A percentile compares a stretch with the other conserved stretches of the same genome.
These are phyloP conservation scores for Scelioninae gen. 1 DNA, from an alignment of 2,888 invertebrate genomes.

Conservation along the genomic window DNA sequence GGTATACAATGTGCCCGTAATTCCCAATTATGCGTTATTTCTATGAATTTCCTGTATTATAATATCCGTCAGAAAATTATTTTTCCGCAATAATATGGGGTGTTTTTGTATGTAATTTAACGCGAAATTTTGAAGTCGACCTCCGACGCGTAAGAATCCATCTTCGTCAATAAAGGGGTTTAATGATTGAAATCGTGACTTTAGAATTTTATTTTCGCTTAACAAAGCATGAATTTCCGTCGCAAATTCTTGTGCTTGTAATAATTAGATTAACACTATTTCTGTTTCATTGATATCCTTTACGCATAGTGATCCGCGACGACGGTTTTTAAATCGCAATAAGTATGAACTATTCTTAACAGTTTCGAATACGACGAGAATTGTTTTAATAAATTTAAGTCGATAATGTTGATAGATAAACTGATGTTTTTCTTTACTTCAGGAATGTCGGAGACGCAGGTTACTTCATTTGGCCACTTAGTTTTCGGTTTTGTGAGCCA, in stretches of 20 bases:
- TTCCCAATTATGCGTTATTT: constrained; percentile 46
- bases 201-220: too few species aligned
- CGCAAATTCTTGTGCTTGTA: background rate
- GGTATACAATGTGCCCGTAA: constrained; percentile 48
- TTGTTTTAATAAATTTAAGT: too few species aligned
- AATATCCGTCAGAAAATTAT: constrained; percentile 45
- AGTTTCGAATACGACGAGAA: too few species aligned
- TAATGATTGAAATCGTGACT: background rate
- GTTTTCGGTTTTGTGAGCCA: background rate
- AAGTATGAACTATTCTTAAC: background rate
- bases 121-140: constrained; percentile 57
- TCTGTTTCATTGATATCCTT: background rate
- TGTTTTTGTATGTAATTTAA: constrained; percentile 27
- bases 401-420: too few species aligned
- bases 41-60: constrained; percentile 46
- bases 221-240: background rate
- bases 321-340: background rate
- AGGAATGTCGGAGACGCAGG: too few species aligned
- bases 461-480: background rate
- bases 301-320: background rate
- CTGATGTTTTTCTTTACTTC: too few species aligned
- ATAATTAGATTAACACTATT: background rate
- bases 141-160: constrained; percentile 45
- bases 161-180: background rate
- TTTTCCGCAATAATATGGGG: constrained; percentile 58